These are phyloP conservation scores for Onychomys leucogaster DNA, from an alignment of 2,797 vertebrate genomes.

Conservation along the genomic window DNA sequence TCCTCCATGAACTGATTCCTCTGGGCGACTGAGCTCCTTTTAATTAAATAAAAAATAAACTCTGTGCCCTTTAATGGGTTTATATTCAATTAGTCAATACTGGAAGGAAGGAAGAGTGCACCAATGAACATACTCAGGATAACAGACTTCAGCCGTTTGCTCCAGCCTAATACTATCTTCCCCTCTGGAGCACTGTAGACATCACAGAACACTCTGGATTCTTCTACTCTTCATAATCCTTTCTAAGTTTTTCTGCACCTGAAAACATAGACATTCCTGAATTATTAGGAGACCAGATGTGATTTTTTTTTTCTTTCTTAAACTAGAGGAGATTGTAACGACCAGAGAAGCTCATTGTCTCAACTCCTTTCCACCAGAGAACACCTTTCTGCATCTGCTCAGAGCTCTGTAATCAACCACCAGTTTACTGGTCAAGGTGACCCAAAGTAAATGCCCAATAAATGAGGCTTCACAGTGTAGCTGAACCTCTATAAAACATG, in stretches of 20 bases:
- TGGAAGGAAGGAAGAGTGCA: constrained; percentile 52
- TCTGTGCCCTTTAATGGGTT: neutral
- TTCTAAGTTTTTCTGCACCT: constrained; percentile 46
- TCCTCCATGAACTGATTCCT: neutral
- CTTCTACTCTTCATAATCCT: constrained; percentile 46
- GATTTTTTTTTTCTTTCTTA: constrained; percentile 64
- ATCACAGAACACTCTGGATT: constrained; percentile 50
- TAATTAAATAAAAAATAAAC: neutral
- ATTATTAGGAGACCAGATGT: neutral
- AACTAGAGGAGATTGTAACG: constrained; percentile 31
- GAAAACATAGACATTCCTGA: constrained; percentile 3
- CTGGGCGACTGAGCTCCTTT: constrained; percentile 1
- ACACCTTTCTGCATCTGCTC: neutral
- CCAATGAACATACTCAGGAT: constrained; percentile 11
- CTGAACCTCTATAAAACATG: neutral
- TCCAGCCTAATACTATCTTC: constrained; percentile 36
- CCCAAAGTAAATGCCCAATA: neutral
- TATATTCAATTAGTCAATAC: constrained; percentile 30
- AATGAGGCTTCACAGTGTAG: neutral
- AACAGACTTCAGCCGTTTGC: constrained; percentile 54
- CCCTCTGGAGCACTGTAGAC: neutral
- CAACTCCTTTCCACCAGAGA: neutral
- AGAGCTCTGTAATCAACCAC: neutral
- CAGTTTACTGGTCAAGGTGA: constrained; percentile 28
- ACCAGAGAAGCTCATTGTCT: neutral